Evolutionary conservation across 2,888 invertebrate genomes (phyloP).

Genomic region (Entomobrya multifasciata): DNA sequence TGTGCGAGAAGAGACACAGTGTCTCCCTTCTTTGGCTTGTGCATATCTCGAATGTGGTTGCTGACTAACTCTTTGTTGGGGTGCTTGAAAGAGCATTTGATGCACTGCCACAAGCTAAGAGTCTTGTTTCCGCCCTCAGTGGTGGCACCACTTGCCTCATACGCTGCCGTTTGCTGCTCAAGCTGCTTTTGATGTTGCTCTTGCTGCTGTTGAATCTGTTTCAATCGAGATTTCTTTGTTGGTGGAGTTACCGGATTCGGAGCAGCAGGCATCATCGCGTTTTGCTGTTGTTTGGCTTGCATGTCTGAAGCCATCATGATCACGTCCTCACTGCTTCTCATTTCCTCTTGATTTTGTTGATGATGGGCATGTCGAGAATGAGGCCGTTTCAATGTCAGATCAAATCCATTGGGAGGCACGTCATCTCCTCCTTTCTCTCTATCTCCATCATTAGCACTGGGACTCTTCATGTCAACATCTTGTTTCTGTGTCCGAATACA

Average conservation of each 20-base stretch:
- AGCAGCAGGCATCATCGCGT: constrained; percentile 9
- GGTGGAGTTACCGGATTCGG: constrained; percentile 74
- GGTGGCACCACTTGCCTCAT: constrained; percentile 76
- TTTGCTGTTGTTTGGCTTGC: constrained; percentile 1
- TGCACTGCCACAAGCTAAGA: constrained; percentile 88
- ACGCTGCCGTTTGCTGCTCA: constrained; percentile 62
- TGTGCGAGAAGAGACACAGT: constrained; percentile 76
- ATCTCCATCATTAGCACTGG: background rate
- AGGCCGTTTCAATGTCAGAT: constrained; percentile 54
- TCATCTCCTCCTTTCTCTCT: constrained; percentile 37
- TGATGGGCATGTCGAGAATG: constrained; percentile 58
- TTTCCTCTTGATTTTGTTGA: constrained; percentile 13
- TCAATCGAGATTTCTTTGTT: constrained; percentile 60
- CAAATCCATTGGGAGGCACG: constrained; percentile 45
- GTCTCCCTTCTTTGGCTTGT: constrained; percentile 80
- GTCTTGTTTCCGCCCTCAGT: constrained; percentile 80
- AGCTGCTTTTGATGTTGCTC: constrained; percentile 18
- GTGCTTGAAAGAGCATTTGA: constrained; percentile 92
- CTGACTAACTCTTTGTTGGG: constrained; percentile 86
- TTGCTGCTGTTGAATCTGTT: constrained; percentile 79
- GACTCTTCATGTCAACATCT: constrained; percentile 15
- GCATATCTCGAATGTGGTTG: constrained; percentile 86
- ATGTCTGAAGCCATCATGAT: constrained; percentile 2
- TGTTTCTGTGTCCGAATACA: constrained; percentile 9
- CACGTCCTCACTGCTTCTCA: constrained; percentile 23